phyloP scores from a whole-genome alignment of 92 coral and sea anemone genomes.

The Paragorgia papillata region DNA sequence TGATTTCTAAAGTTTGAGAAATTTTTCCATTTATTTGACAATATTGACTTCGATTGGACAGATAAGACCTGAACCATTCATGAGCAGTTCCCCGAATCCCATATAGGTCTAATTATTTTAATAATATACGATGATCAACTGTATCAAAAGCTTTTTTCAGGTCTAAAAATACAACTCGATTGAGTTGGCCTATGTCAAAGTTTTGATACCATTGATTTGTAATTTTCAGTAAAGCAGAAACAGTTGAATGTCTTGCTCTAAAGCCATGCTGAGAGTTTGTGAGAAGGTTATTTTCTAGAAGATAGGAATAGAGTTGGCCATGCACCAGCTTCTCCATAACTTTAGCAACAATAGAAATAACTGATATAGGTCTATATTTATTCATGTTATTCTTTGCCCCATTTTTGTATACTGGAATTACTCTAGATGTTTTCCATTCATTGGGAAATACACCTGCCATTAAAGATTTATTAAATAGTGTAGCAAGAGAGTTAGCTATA shows the following conservation, averaged over 20 bases:
- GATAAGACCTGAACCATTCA: conserved; percentile 10
- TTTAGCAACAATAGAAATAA: not conserved
- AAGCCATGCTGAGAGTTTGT: not conserved
- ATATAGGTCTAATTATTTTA: conserved; percentile 1
- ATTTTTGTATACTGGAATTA: conserved; percentile 6
- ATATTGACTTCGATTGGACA: conserved; percentile 14
- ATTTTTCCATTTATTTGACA: not conserved
- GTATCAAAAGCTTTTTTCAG: conserved; percentile 18
- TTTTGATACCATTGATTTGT: conserved; percentile 1
- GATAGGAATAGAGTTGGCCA: not conserved
- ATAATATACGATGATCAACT: conserved; percentile 5
- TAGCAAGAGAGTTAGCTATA: not conserved
- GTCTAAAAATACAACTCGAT: conserved; percentile 6
- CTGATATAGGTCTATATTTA: not conserved
- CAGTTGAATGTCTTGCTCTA: not conserved
- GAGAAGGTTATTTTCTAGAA: not conserved
- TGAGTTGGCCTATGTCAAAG: not conserved
- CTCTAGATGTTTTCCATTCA: conserved; percentile 12
- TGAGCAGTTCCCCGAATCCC: conserved; percentile 5
- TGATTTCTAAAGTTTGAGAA: not conserved
- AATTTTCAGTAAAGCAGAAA: not conserved
- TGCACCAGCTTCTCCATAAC: not conserved
- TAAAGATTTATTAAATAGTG: conserved; percentile 4
- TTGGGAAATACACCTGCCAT: conserved; percentile 16
- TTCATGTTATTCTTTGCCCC: not conserved